phyloP scores from a whole-genome alignment of 2,888 invertebrate genomes.

The Tipula unca region DNA sequence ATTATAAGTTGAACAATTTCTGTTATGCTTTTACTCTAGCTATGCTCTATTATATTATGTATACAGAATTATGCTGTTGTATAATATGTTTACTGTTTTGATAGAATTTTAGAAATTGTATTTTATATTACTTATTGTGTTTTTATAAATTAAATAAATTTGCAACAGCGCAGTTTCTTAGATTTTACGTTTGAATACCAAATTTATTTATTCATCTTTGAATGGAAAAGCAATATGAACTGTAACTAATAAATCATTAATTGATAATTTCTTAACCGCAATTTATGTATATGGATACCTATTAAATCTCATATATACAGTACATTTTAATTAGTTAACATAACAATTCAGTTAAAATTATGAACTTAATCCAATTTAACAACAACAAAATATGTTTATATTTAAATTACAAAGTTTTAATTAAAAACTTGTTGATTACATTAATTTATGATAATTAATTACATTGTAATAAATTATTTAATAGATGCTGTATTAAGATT shows the following conservation, averaged over 20 bases:
- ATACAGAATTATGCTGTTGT: too few species aligned
- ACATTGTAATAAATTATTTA: neutral
- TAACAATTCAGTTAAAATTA: neutral
- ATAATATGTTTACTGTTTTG: too few species aligned
- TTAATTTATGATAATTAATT: neutral
- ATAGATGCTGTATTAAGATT: neutral
- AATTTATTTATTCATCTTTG: too few species aligned
- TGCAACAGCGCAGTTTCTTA: too few species aligned
- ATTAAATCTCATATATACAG: too few species aligned
- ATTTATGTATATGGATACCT: too few species aligned
- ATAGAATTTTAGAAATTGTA: neutral
- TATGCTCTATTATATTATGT: too few species aligned
- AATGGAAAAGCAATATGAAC: too few species aligned
- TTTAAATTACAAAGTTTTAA: neutral
- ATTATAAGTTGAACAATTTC: neutral
- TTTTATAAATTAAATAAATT: neutral
- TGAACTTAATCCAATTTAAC: neutral
- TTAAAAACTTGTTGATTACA: neutral
- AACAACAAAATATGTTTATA: neutral
- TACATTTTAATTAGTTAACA: neutral
- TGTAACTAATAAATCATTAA: too few species aligned
- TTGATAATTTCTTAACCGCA: too few species aligned
- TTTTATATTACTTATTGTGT: neutral
- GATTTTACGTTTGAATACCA: too few species aligned
- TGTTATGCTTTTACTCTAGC: neutral